Percentiles rank a stretch among this genome's conserved stretches.
Conservation (phyloP, 2,888 invertebrate genomes). For the Brachyopa scutellaris region DNA sequence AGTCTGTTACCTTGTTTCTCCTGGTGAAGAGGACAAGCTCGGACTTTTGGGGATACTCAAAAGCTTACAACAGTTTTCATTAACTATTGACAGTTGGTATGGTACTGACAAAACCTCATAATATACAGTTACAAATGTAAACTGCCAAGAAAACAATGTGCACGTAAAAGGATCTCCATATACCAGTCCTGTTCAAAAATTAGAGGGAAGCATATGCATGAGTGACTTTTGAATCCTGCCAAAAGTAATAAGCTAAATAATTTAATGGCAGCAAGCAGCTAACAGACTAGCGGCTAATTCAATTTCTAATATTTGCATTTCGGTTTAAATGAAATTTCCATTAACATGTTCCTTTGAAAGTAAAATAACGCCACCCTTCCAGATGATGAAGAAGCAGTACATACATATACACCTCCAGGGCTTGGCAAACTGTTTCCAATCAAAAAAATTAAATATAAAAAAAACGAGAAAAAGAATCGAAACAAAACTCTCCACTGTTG, state of each 20-base stretch:
- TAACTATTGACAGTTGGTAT: too few relatives aligned
- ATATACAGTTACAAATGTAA: too few relatives aligned
- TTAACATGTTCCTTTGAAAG: neutral
- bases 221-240: slow-evolving; percentile 28
- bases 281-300: slow-evolving; percentile 50
- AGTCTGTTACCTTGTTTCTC: too few relatives aligned
- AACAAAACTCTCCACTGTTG: slow-evolving; percentile 34
- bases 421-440: slow-evolving; percentile 63
- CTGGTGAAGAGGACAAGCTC: too few relatives aligned
- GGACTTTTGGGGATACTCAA: too few relatives aligned
- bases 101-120: too few relatives aligned
- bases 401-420: slow-evolving; percentile 26
- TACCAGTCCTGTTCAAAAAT: too few relatives aligned
- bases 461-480: slow-evolving; percentile 6
- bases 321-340: slow-evolving; percentile 5
- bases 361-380: neutral
- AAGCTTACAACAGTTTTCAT: too few relatives aligned
- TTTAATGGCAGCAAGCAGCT: slow-evolving; percentile 53
- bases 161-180: too few relatives aligned
- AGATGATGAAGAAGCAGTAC: neutral
- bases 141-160: too few relatives aligned
- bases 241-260: slow-evolving; percentile 52
- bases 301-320: slow-evolving; percentile 64
- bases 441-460: slow-evolving; percentile 43
- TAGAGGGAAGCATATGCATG: too few relatives aligned